These are phyloP conservation scores for Centropristis striata DNA, from an alignment of 2,113 vertebrate genomes.

Conservation along the genomic window DNA sequence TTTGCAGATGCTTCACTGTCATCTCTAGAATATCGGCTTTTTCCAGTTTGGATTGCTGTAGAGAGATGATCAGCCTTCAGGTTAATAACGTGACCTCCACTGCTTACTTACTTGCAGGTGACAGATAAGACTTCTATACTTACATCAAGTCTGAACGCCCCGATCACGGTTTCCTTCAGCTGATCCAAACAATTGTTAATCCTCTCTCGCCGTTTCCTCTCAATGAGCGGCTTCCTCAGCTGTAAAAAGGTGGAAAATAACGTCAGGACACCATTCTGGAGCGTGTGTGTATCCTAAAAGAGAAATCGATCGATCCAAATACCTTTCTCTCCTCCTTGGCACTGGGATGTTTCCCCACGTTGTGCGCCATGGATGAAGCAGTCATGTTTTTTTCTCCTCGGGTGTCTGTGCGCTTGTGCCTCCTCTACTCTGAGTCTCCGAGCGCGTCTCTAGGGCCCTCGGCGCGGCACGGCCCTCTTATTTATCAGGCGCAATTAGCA, in stretches of 20 bases:
- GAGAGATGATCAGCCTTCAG: slow-evolving; percentile 18
- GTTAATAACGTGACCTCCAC: background rate
- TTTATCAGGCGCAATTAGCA: slow-evolving; percentile 92
- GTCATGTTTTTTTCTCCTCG: slow-evolving; percentile 86
- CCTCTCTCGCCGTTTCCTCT: slow-evolving; percentile 91
- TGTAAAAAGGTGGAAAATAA: slow-evolving; percentile 56
- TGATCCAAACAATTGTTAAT: slow-evolving; percentile 94
- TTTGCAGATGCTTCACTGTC: slow-evolving; percentile 94
- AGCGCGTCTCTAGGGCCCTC: slow-evolving; percentile 79
- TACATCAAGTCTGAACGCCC: slow-evolving; percentile 91
- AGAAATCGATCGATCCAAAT: slow-evolving; percentile 36
- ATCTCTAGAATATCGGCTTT: slow-evolving; percentile 95
- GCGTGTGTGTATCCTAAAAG: background rate
- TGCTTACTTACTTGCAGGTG: background rate
- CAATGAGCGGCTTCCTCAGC: slow-evolving; percentile 93
- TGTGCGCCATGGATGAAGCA: slow-evolving; percentile 76
- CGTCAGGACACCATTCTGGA: background rate
- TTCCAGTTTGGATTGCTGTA: slow-evolving; percentile 93
- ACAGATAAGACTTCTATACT: slow-evolving; percentile 68
- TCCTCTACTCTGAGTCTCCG: slow-evolving; percentile 53
- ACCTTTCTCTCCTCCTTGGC: slow-evolving; percentile 94
- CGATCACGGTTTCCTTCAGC: slow-evolving; percentile 91
- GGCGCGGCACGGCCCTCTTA: slow-evolving; percentile 79
- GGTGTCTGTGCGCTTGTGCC: slow-evolving; percentile 28
- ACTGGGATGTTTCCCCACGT: slow-evolving; percentile 81